Conservation (phyloP, 2,113 vertebrate genomes). For the Melospiza melodia region DNA sequence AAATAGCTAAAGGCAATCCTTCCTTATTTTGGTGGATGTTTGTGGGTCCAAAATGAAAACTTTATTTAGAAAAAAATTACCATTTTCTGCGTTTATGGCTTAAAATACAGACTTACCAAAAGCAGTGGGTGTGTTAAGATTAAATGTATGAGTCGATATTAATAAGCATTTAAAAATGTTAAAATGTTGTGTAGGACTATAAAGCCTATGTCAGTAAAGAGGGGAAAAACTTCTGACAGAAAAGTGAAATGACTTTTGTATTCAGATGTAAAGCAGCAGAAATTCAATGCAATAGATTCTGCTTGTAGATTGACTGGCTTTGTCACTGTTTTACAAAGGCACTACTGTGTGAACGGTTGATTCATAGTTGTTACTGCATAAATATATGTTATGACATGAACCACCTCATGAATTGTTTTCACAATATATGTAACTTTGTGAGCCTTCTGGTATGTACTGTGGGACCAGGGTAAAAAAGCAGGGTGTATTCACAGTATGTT, state of each 20-base stretch:
- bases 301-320: not conserved
- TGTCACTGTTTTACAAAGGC: not conserved
- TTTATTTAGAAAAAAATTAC: not conserved
- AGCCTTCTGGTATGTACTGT: not conserved
- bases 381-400: not conserved
- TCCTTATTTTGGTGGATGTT: not conserved
- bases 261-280: not conserved
- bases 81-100: not conserved
- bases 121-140: not conserved
- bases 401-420: not conserved
- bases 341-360: not conserved
- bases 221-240: not conserved
- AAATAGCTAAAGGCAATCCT: not conserved
- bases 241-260: not conserved
- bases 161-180: not conserved
- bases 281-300: not conserved
- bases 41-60: not conserved
- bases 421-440: not conserved
- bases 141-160: not conserved
- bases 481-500: not conserved
- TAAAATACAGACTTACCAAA: not conserved
- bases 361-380: not conserved
- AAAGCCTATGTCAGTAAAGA: not conserved
- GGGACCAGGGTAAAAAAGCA: not conserved
- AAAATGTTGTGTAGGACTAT: not conserved